These are phyloP conservation scores for Petrosia ficiformis DNA, from an alignment of 37 sponge, comb jelly and placozoan species.

Conservation along the genomic window DNA sequence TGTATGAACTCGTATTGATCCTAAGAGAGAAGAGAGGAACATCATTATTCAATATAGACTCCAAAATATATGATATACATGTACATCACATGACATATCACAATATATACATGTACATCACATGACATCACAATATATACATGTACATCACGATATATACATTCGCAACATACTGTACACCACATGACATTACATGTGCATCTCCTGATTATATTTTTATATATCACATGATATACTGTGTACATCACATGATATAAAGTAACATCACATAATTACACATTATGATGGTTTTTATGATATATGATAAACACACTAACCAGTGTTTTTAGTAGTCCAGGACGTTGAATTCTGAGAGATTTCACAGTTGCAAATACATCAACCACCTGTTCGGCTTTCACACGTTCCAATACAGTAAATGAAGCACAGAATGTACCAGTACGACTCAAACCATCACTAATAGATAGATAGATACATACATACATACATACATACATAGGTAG, in stretches of 20 bases:
- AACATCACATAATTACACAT: too few species aligned
- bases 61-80: background rate
- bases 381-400: slow-evolving; percentile 84
- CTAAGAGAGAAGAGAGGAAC: slow-evolving; percentile 11
- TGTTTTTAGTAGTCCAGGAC: slow-evolving; percentile 54
- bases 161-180: too few species aligned
- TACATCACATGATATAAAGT: too few species aligned
- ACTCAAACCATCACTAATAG: slow-evolving; percentile 69
- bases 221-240: background rate
- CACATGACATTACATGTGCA: too few species aligned
- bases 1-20: slow-evolving; percentile 76
- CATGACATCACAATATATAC: too few species aligned
- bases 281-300: background rate
- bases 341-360: slow-evolving; percentile 70
- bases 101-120: too few species aligned
- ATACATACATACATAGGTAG: too few species aligned
- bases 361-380: slow-evolving; percentile 83
- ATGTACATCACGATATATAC: too few species aligned
- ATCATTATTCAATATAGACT: background rate
- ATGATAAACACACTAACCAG: slow-evolving; percentile 47
- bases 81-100: too few species aligned
- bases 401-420: slow-evolving; percentile 63
- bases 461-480: background rate
- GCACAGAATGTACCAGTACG: slow-evolving; percentile 85
- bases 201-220: too few species aligned